These are phyloP conservation scores for Hofmannophila pseudospretella DNA, from an alignment of 2,888 invertebrate species.

Conservation along the genomic window DNA sequence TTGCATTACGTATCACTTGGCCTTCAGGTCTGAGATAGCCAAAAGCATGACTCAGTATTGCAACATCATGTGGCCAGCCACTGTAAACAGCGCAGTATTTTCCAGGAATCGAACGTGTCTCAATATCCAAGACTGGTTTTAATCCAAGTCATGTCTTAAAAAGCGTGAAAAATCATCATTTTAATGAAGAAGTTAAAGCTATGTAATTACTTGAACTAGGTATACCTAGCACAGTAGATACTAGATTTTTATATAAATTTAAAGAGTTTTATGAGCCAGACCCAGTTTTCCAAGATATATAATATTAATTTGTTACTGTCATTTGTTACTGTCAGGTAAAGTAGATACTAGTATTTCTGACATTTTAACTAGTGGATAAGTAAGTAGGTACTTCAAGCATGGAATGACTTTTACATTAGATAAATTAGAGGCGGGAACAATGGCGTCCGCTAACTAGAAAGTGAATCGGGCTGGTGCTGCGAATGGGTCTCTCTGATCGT, in stretches of 20 bases:
- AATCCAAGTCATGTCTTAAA: neutral
- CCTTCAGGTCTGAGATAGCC: conserved; percentile 51
- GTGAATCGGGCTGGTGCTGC: conserved; percentile 56
- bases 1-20: conserved; percentile 43
- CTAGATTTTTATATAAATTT: no score
- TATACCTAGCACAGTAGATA: no score
- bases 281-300: neutral
- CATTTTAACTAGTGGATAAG: conserved; percentile 8
- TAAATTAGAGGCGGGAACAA: conserved; percentile 63
- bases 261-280: neutral
- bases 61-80: conserved; percentile 25
- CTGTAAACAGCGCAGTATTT: conserved; percentile 28
- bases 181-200: neutral
- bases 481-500: conserved; percentile 63
- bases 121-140: conserved; percentile 3
- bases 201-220: neutral
- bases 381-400: conserved; percentile 31
- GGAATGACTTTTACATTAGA: conserved; percentile 57
- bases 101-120: conserved; percentile 30
- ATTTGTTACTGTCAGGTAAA: conserved; percentile 1
- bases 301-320: neutral
- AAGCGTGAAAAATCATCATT: neutral
- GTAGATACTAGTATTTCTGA: neutral
- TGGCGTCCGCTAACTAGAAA: conserved; percentile 64
- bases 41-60: conserved; percentile 55